phyloP scores from a whole-genome alignment of 2,888 invertebrate genomes.

The Pyrrhia umbra region DNA sequence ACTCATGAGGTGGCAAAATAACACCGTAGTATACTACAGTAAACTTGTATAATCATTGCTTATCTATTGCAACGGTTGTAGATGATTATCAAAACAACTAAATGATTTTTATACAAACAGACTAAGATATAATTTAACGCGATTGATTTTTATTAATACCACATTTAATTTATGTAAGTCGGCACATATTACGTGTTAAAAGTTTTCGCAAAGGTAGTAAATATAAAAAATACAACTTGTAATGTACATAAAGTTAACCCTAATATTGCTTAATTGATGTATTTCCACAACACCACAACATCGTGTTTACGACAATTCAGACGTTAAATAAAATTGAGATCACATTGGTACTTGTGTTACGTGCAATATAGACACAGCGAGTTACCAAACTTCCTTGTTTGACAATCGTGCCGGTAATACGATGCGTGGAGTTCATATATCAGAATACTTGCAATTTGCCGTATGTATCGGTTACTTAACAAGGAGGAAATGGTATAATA shows the following conservation, averaged over 20 bases:
- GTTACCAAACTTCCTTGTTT: constrained; percentile 64
- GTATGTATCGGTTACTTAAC: constrained; percentile 20
- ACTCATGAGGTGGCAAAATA: constrained; percentile 3
- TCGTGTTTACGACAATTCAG: constrained; percentile 51
- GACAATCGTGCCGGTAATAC: constrained; percentile 57
- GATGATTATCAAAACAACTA: constrained; percentile 9
- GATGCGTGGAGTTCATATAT: constrained; percentile 50
- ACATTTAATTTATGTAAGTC: constrained; percentile 16
- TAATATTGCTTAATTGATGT: constrained; percentile 29
- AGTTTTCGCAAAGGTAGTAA: background rate
- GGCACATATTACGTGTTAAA: constrained; percentile 11
- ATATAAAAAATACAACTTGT: background rate
- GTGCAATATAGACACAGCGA: constrained; percentile 47
- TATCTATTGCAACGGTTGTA: constrained; percentile 17
- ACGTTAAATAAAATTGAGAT: constrained; percentile 58
- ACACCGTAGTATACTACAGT: background rate
- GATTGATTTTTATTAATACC: constrained; percentile 24
- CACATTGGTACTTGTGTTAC: constrained; percentile 58
- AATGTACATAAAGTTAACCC: constrained; percentile 13
- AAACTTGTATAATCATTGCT: constrained; percentile 21
- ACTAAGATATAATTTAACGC: constrained; percentile 5
- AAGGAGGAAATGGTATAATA: constrained; percentile 19
- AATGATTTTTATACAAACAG: constrained; percentile 12
- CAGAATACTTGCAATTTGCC: constrained; percentile 35
- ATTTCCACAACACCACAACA: constrained; percentile 35